Percentiles rank a stretch among this genome's conserved stretches.
phyloP scores from a whole-genome alignment of 1,140 invertebrate genomes.

The Physella acuta region DNA sequence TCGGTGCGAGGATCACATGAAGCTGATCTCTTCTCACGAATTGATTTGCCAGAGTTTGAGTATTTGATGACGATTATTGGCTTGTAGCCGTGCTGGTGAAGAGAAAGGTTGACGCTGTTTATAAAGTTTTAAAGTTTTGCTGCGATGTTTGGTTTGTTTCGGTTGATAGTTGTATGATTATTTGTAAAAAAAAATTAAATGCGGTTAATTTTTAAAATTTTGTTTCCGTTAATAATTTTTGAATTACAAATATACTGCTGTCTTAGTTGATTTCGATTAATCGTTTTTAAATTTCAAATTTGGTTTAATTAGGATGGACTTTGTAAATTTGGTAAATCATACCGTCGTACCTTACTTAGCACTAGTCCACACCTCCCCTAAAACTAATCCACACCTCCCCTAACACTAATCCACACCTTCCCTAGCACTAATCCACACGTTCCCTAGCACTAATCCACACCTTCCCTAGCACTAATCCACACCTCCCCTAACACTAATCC shows the following conservation, averaged over 20 bases:
- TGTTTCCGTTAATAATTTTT: not conserved
- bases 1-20: not conserved
- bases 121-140: not conserved
- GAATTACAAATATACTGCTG: not conserved
- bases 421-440: too few relatives aligned
- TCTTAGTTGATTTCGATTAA: not conserved
- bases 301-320: too few relatives aligned
- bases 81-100: conserved; percentile 13
- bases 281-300: too few relatives aligned
- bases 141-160: too few relatives aligned
- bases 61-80: conserved; percentile 15
- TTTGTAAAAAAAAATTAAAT: not conserved
- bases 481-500: too few relatives aligned
- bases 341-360: too few relatives aligned
- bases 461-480: too few relatives aligned
- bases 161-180: not conserved
- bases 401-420: too few relatives aligned
- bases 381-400: too few relatives aligned
- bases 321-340: too few relatives aligned
- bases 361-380: too few relatives aligned
- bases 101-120: not conserved
- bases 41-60: not conserved
- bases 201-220: not conserved
- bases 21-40: not conserved
- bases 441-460: too few relatives aligned